Conservation (phyloP, 2,888 invertebrate genomes). For the Euplexia lucipara region DNA sequence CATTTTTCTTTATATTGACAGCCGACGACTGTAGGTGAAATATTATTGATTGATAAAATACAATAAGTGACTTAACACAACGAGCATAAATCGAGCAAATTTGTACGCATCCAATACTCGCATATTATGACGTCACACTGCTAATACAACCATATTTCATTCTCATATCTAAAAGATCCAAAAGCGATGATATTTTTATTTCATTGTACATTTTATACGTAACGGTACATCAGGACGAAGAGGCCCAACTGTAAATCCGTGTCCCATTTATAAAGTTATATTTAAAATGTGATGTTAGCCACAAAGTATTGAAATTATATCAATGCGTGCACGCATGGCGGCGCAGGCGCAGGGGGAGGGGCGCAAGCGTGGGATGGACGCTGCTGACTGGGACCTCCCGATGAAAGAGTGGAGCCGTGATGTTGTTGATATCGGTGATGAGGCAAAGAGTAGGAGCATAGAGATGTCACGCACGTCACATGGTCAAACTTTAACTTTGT, state of each 20-base stretch:
- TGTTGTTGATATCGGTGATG: slow-evolving; percentile 51
- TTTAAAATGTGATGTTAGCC: slow-evolving; percentile 43
- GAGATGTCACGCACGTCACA: background rate
- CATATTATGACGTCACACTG: slow-evolving; percentile 12
- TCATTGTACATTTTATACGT: slow-evolving; percentile 38
- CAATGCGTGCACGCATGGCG: slow-evolving; percentile 49
- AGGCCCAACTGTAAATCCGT: slow-evolving; percentile 49
- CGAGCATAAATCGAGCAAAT: slow-evolving; percentile 1
- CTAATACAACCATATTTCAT: slow-evolving; percentile 12
- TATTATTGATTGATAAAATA: too few relatives aligned
- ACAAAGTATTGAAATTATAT: slow-evolving; percentile 64
- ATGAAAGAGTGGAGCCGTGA: slow-evolving; percentile 37
- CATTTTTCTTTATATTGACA: too few relatives aligned
- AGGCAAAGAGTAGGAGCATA: slow-evolving; percentile 26
- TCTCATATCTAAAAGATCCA: slow-evolving; percentile 27
- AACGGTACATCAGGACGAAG: slow-evolving; percentile 53
- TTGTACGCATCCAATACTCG: background rate
- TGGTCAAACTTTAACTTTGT: too few relatives aligned
- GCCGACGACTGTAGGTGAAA: too few relatives aligned
- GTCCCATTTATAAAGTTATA: slow-evolving; percentile 52
- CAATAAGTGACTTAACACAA: too few relatives aligned
- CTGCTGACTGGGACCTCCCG: slow-evolving; percentile 38
- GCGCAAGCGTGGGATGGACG: background rate
- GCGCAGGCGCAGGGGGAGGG: slow-evolving; percentile 9
- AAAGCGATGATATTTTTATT: slow-evolving; percentile 40